Percentiles rank a stretch among this genome's conserved stretches.
phyloP scores from a whole-genome alignment of 2,113 vertebrate species.

The Microcebus lehilahytsara region DNA sequence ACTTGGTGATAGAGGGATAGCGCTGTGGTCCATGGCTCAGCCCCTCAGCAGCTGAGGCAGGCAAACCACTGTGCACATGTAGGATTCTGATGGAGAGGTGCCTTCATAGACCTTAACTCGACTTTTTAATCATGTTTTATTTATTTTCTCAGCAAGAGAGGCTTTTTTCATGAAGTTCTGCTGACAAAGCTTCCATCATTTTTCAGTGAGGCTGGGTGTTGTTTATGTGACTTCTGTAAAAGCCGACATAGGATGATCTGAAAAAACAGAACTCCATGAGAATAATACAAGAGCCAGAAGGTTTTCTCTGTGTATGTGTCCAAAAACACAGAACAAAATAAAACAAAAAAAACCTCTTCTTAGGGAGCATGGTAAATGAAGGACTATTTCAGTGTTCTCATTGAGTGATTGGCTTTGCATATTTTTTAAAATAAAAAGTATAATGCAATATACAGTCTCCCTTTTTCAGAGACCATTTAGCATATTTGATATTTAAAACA shows the following conservation, averaged over 20 bases:
- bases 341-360: slow-evolving; percentile 48
- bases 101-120: background rate
- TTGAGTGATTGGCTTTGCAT: slow-evolving; percentile 49
- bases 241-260: slow-evolving; percentile 38
- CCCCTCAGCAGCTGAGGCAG: background rate
- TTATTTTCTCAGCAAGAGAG: slow-evolving; percentile 28
- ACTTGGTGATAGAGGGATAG: background rate
- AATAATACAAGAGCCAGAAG: slow-evolving; percentile 73
- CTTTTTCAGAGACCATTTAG: slow-evolving; percentile 30
- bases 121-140: slow-evolving; percentile 61
- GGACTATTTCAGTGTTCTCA: slow-evolving; percentile 52
- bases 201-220: background rate
- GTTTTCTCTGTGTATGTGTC: slow-evolving; percentile 36
- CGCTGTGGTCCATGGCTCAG: background rate
- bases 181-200: slow-evolving; percentile 66
- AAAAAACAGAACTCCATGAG: slow-evolving; percentile 53
- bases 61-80: background rate
- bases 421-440: slow-evolving; percentile 44
- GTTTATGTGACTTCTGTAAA: slow-evolving; percentile 66
- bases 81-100: background rate
- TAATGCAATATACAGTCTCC: slow-evolving; percentile 29
- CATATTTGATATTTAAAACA: slow-evolving; percentile 62
- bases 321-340: background rate
- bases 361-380: slow-evolving; percentile 63
- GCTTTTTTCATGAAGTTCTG: background rate